Conservation (phyloP, 2,888 invertebrate genomes). For the Seira ritae region DNA sequence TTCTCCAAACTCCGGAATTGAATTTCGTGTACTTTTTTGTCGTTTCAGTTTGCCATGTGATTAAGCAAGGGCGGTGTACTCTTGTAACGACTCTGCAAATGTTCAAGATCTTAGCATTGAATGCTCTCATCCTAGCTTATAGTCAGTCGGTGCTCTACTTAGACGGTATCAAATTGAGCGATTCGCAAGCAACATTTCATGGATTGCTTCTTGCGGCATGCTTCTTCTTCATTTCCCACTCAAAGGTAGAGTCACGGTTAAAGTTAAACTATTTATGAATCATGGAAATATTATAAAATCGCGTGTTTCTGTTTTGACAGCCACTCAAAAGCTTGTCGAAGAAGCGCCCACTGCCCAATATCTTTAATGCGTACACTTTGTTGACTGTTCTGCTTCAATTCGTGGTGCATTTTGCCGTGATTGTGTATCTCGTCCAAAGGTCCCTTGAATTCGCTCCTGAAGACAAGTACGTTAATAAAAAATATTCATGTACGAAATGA, state of each 20-base stretch:
- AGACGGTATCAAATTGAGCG: constrained; percentile 98
- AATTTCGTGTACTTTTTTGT: no score
- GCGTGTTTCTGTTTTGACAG: no score
- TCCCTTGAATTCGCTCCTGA: constrained; percentile 84
- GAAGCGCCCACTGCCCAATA: constrained; percentile 96
- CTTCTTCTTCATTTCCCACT: constrained; percentile 98
- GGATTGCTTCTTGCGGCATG: constrained; percentile 96
- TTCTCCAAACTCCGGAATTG: background rate
- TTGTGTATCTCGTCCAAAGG: constrained; percentile 91
- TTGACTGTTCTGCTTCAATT: constrained; percentile 96
- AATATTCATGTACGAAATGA: no score
- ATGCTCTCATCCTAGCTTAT: constrained; percentile 98
- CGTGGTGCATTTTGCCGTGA: constrained; percentile 92
- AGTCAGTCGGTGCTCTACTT: constrained; percentile 98
- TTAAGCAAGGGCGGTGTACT: constrained; percentile 99
- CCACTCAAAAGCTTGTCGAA: constrained; percentile 94
- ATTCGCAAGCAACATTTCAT: constrained; percentile 98
- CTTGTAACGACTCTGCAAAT: constrained; percentile 99
- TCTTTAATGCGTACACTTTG: constrained; percentile 98
- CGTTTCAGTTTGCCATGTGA: constrained; percentile 94
- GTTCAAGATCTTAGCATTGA: constrained; percentile 99
- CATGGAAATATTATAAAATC: no score
- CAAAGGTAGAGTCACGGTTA: constrained; percentile 90
- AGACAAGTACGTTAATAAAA: constrained; percentile 63
- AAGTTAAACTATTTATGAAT: no score